Evolutionary conservation across 2,888 invertebrate genomes (phyloP), one percentile per base, ranked within the genome.

Genomic region (Macrophya alboannulata): DNA sequence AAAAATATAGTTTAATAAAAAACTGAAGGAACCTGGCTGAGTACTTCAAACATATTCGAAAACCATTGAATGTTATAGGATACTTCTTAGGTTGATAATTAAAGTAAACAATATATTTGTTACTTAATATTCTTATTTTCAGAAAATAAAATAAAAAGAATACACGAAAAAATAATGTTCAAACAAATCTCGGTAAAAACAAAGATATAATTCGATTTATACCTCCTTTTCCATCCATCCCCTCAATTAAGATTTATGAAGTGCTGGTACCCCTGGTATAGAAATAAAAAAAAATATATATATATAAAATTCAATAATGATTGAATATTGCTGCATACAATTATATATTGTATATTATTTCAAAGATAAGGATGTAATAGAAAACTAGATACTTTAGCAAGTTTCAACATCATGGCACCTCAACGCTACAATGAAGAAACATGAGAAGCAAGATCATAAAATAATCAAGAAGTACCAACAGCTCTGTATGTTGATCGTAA

Each of bases 221-320:
- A 31, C 6, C n/a, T n/a, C 55, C n/a, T 55, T 55, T 8, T 55
- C n/a, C n/a, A 55, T 55, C n/a, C 55, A 55, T 55, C 55, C 55
- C 55, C 55, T 55, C n/a, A 15, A 25, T 62, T 25, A 62, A 62
- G 25, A 31, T 25, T 25, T 12, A 62, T 25, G 62, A 62, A 62
- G 12, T 62, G 25, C 21, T 62, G 62, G 9, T 62, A 62, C 25
- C 21, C 12, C 2, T 62, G 25, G 21, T 62, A 62, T 21, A 62
- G 25, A 21, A 31, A 25, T 25, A 62, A 62, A 31, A 25, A 62
- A 62, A 62, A 9, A 62, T 25, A 8, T 10, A 62, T n/a, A n/a
- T n/a, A n/a, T n/a, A n/a, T n/a, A 62, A 10, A 55, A 55, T n/a
- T 55, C 55, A 55, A 55, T 55, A 51, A 55, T 55, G n/a, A n/a